Evolutionary conservation across 23 tunicate genomes (phyloP).

Genomic region (Styela plicata): DNA sequence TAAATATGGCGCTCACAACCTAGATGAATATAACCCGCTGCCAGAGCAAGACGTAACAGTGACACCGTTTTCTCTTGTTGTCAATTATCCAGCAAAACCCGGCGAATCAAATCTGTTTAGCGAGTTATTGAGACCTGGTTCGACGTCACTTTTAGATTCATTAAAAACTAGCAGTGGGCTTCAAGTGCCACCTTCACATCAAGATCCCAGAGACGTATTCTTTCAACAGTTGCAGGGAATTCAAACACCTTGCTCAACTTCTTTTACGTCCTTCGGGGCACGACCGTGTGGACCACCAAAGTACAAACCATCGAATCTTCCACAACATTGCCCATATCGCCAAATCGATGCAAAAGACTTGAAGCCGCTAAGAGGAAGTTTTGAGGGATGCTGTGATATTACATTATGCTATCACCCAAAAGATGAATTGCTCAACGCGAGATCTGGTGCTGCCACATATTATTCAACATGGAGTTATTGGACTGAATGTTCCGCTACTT

Average conservation of each 20-base stretch:
- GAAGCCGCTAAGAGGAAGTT: constrained; percentile 69
- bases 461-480: constrained; percentile 43
- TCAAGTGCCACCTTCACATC: background rate
- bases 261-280: constrained; percentile 25
- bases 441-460: constrained; percentile 49
- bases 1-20: constrained; percentile 27
- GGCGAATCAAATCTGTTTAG: background rate
- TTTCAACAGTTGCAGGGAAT: constrained; percentile 5
- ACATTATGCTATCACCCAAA: constrained; percentile 60
- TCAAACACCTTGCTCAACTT: constrained; percentile 26
- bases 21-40: background rate
- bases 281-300: constrained; percentile 28
- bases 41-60: constrained; percentile 15
- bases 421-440: constrained; percentile 7
- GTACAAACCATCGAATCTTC: background rate
- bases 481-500: constrained; percentile 40
- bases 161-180: constrained; percentile 14
- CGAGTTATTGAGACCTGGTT: background rate
- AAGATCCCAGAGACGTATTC: background rate
- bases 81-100: constrained; percentile 5
- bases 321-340: constrained; percentile 53
- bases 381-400: constrained; percentile 76
- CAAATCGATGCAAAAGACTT: constrained; percentile 18
- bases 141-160: constrained; percentile 1
- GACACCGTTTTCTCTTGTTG: constrained; percentile 22